phyloP scores from a whole-genome alignment of 1,140 invertebrate genomes.

The Wiebesia pumilae region DNA sequence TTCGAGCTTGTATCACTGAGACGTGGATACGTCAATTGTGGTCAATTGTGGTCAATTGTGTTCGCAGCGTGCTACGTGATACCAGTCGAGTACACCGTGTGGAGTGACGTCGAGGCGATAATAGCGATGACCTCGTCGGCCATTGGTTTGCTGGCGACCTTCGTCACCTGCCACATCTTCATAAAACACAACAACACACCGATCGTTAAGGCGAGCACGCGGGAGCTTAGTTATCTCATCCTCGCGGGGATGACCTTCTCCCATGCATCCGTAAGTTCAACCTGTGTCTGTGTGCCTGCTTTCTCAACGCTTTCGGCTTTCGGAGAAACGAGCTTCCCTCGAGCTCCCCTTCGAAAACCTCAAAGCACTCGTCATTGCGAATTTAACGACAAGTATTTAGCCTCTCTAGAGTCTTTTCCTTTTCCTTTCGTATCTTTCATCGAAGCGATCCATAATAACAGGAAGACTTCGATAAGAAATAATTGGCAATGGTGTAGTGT shows the following conservation, averaged over 20 bases:
- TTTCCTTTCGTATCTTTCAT: no score
- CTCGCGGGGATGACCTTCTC: slow-evolving; percentile 76
- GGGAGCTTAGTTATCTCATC: slow-evolving; percentile 83
- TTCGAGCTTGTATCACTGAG: no score
- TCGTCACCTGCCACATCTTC: slow-evolving; percentile 78
- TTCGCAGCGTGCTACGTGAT: slow-evolving; percentile 77
- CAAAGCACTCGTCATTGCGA: not conserved
- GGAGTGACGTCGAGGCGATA: slow-evolving; percentile 78
- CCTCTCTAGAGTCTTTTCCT: no score
- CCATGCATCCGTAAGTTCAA: slow-evolving; percentile 62
- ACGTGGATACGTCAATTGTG: not conserved
- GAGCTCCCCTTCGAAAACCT: no score
- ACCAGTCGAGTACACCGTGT: slow-evolving; percentile 76
- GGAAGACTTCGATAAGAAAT: no score
- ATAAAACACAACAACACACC: slow-evolving; percentile 81
- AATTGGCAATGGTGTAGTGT: no score
- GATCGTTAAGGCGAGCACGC: slow-evolving; percentile 81
- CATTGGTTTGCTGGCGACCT: slow-evolving; percentile 79
- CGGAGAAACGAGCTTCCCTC: no score
- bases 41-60: not conserved
- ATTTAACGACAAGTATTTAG: no score
- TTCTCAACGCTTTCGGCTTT: no score
- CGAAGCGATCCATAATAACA: no score
- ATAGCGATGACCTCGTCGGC: slow-evolving; percentile 78
- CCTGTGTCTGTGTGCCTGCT: no score